These are phyloP conservation scores for Tonatia bakeri DNA, from an alignment of 2,113 vertebrate species.

Conservation along the genomic window DNA sequence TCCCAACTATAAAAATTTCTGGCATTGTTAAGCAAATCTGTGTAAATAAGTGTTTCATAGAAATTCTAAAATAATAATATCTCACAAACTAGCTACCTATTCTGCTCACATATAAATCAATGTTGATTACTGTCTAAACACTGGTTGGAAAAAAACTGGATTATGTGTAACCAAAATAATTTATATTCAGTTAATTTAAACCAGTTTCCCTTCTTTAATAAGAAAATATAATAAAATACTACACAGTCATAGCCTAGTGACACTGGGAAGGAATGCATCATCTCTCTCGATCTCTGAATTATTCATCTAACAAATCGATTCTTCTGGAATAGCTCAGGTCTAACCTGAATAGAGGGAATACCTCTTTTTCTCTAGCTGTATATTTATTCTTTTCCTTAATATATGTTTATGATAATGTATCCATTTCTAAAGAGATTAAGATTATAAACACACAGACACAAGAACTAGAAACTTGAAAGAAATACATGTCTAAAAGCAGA, in stretches of 20 bases:
- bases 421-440: background rate
- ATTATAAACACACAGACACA: background rate
- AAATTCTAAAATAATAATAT: background rate
- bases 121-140: background rate
- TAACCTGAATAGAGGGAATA: background rate
- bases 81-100: background rate
- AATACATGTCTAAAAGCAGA: background rate
- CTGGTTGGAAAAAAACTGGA: background rate
- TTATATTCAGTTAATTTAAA: background rate
- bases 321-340: background rate
- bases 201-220: background rate
- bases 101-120: background rate
- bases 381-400: background rate
- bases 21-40: background rate
- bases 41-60: background rate
- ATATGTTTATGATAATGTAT: background rate
- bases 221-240: background rate
- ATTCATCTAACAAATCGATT: background rate
- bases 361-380: background rate
- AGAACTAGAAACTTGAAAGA: background rate
- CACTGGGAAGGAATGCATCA: background rate
- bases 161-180: background rate
- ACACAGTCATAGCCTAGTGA: background rate
- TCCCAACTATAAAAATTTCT: background rate
- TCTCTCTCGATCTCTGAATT: background rate